phyloP scores from a whole-genome alignment of 2,797 vertebrate species.

The Sebastes umbrosus region DNA sequence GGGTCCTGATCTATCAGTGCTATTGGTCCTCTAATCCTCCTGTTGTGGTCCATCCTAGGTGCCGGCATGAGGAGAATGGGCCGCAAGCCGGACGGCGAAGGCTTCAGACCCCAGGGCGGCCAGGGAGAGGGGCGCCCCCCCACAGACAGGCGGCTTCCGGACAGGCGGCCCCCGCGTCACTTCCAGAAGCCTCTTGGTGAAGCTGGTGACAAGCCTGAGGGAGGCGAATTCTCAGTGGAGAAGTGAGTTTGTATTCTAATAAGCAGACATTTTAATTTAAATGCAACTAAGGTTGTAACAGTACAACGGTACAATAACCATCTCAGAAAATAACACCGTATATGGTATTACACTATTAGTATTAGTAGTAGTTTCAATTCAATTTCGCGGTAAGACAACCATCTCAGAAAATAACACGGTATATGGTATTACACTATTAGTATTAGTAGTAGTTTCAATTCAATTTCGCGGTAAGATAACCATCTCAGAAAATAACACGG shows the following conservation, averaged over 20 bases:
- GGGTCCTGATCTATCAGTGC: constrained; percentile 16
- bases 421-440: no score
- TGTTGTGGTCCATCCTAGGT: constrained; percentile 74
- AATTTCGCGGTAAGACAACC: no score
- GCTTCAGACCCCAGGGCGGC: constrained; percentile 76
- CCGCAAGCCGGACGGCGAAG: constrained; percentile 91
- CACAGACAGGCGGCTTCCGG: constrained; percentile 89
- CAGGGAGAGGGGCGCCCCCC: constrained; percentile 93
- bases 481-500: no score
- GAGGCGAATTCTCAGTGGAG: constrained; percentile 95
- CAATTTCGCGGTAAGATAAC: no score
- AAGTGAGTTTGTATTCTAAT: constrained; percentile 83
- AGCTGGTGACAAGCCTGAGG: constrained; percentile 92
- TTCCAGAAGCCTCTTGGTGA: constrained; percentile 87
- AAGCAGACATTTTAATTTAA: background rate
- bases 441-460: no score
- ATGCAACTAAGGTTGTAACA: no score
- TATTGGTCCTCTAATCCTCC: constrained; percentile 38
- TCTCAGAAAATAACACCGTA: no score
- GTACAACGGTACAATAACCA: no score
- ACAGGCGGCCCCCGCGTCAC: constrained; percentile 92
- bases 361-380: no score
- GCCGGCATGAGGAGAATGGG: constrained; percentile 91
- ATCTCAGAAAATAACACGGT: no score
- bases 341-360: no score